A percentile compares a stretch with the other conserved stretches of the same genome.
Conservation (phyloP, 2,113 vertebrate species). For the Noctilio leporinus region DNA sequence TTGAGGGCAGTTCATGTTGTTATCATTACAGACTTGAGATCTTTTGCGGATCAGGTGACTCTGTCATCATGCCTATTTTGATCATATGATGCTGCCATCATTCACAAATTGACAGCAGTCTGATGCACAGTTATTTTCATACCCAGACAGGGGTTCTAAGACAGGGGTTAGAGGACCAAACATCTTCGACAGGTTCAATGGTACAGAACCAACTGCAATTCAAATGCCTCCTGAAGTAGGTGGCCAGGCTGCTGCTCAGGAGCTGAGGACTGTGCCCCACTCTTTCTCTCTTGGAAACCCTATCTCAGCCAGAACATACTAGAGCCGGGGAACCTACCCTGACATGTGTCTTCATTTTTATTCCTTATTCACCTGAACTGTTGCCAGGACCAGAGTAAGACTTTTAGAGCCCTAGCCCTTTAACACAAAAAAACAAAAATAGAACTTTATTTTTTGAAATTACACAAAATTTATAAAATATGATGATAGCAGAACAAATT, state of each 20-base stretch:
- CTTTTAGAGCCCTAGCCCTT: not conserved
- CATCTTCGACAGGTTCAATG: not conserved
- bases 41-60: not conserved
- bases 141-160: constrained; percentile 14
- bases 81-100: not conserved
- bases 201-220: not conserved
- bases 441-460: not conserved
- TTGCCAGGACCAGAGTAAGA: not conserved
- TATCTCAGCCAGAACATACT: not conserved
- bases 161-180: not conserved
- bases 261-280: not conserved
- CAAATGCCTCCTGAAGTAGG: not conserved
- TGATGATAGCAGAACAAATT: not conserved
- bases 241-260: not conserved
- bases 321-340: not conserved
- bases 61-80: constrained; percentile 55
- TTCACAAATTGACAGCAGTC: not conserved
- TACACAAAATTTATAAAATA: not conserved
- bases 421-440: not conserved
- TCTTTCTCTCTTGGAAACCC: no score
- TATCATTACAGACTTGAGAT: not conserved
- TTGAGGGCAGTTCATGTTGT: not conserved
- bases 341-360: not conserved
- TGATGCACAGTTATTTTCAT: not conserved
- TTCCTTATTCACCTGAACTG: not conserved